Base-by-base conservation (phyloP, 2,113 vertebrate genomes). In the Machaerirhynchus nigripectus region DNA sequence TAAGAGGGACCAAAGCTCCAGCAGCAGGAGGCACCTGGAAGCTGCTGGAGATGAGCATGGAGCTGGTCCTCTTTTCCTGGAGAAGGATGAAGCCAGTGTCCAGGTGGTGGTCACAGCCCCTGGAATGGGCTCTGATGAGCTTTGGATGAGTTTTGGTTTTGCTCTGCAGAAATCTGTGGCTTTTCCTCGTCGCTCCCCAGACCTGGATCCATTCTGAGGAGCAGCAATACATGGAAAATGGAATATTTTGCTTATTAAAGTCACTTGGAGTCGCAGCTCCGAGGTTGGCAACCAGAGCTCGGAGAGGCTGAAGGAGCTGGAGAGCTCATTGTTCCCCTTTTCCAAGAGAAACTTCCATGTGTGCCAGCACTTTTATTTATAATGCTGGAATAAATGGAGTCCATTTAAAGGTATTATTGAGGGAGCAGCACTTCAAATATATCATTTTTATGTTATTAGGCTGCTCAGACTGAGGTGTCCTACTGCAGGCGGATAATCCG, bases 281-380 rank as follows among this genome's bases (percentile, higher is more conserved):
- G 84, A 87, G 79, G 87, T 97, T 95, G 97, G 97, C 97, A 94
- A 13, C 81, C 50, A 6, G 6, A 87, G 13, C 90, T 88, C 87
- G 1, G n/a, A 63, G 97, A 87, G 17, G 93, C 74, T 92, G 75
- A 87, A 96, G 94, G 95, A 95, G 88, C 74, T 96, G 98, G 97
- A 91, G 63, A 92, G 92, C 31, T 10, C 5, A 6, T 18, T 0
- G 16, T 50, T 53, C 60, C 27, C 30, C 57, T 47, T 70, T 28
- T 97, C 97, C 98, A 97, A 77, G 44, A 97, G 97, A 93, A 97
- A 96, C 91, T 49, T 39, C 18, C 1, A 16, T 1, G 19, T 2
- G 37, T 37, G 94, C 98, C 97, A 97, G 86, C n/a, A 89, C 91
- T 88, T 79, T 95, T 84, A 70, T 93, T 93, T 95, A 91, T 95